Base-by-base conservation (phyloP, 2,797 vertebrate genomes). In the Pangasius macronema region DNA sequence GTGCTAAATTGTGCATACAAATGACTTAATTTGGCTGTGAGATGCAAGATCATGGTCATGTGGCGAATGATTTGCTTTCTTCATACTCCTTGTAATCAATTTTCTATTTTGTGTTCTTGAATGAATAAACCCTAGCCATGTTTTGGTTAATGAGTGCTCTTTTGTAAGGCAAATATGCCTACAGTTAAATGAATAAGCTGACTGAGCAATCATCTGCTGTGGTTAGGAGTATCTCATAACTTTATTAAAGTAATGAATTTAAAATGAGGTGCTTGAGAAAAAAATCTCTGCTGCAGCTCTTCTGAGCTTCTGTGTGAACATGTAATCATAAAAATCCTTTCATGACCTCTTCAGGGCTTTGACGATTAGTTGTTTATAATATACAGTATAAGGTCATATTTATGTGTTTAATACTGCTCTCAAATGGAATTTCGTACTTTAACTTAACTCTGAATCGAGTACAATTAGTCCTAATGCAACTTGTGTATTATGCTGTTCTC, bases 101-200 rank as follows among this genome's bases (percentile, higher is more conserved):
- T 82, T 63, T 63, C 57, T 18, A n/a, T 20, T 61, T 61, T 27
- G 36, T 14, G 55, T 61, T 61, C 42, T 42, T 61, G 39, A n/a
- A 46, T 42, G 7, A 63, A 18, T 42, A 46, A 63, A 82, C 18
- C 20, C n/a, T 20, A 1, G 75, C n/a, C 51, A 36, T 79, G 51
- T 57, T 79, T 79, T 79, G 7, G 30, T 33, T 46, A 46, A 75
- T 75, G 42, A 75, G 42, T 46, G 76, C 51, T 33, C n/a, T 79
- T 10, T 55, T 79, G 18, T 22, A 46, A 46, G 30, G 24, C 14
- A 46, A 63, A 63, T 63, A 46, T 46, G 13, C 57, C 59, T 82
- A 46, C 24, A 5, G 57, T 46, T n/a, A 82, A 63, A 46, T 5
- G 14, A 82, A 46, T 63, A 82, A 61, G 80, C 80, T 46, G 39